phyloP scores from a whole-genome alignment of 2,797 vertebrate genomes.

The Sitta carolinensis region DNA sequence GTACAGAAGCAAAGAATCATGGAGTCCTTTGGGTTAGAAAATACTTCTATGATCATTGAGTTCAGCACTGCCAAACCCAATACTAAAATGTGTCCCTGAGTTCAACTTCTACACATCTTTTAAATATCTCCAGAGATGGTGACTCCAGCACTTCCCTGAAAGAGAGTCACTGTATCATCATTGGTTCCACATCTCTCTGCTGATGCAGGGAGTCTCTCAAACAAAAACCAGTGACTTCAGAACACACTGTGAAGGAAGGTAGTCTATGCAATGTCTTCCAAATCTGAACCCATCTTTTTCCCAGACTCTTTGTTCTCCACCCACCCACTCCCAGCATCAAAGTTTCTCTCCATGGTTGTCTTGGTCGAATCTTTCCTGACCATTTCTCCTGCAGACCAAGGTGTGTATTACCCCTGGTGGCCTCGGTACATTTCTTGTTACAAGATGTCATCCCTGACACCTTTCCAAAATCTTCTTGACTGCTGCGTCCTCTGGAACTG shows the following conservation, averaged over 20 bases:
- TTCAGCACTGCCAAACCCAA: not conserved
- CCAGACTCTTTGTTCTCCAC: not conserved
- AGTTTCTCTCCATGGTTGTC: not conserved
- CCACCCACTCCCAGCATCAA: not conserved
- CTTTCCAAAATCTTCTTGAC: not conserved
- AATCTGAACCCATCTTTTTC: not conserved
- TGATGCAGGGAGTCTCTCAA: not conserved
- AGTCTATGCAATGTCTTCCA: not conserved
- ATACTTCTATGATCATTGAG: not conserved
- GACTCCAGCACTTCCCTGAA: not conserved
- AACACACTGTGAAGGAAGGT: not conserved
- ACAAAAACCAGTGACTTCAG: not conserved
- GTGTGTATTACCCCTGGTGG: not conserved
- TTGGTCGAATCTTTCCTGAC: not conserved
- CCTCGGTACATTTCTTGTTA: not conserved
- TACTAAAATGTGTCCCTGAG: fast-evolving
- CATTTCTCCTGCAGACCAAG: not conserved
- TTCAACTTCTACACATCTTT: not conserved
- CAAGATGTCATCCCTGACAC: not conserved
- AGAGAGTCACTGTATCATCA: not conserved
- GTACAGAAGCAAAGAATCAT: not conserved
- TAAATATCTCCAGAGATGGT: not conserved
- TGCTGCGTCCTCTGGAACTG: not conserved
- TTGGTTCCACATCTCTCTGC: not conserved
- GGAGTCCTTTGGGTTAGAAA: not conserved